Evolutionary conservation across 92 coral and sea anemone species (phyloP).

Genomic region (Umimayanthus chanpuru): DNA sequence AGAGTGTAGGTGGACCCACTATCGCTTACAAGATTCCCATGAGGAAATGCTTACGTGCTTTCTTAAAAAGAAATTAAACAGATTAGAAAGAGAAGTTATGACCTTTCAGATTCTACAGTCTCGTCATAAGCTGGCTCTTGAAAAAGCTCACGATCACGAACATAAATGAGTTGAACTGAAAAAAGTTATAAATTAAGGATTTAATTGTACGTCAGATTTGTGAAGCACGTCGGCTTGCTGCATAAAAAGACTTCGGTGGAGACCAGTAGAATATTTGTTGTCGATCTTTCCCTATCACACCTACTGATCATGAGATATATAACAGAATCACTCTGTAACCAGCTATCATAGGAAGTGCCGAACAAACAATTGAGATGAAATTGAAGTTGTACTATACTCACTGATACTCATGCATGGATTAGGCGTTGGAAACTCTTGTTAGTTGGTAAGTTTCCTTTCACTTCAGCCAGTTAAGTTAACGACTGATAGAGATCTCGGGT

Average conservation of each 20-base stretch:
- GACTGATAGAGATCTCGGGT: constrained; percentile 30
- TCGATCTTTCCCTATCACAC: no score
- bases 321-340: no score
- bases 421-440: neutral
- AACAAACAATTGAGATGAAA: no score
- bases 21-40: constrained; percentile 30
- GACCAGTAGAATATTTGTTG: no score
- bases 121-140: neutral
- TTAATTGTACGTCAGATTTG: neutral
- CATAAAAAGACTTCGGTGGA: no score
- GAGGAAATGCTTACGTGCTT: constrained; percentile 7
- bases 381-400: no score
- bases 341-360: no score
- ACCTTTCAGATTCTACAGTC: neutral
- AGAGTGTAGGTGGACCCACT: neutral
- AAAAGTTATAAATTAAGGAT: neutral
- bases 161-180: neutral
- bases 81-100: constrained; percentile 19
- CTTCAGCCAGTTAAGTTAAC: neutral
- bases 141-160: constrained; percentile 9
- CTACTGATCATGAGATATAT: no score
- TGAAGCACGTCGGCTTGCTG: neutral
- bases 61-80: neutral
- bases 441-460: neutral
- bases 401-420: neutral